Conservation (phyloP, 2,888 invertebrate species). For the Chaetogeoica ovagalla region DNA sequence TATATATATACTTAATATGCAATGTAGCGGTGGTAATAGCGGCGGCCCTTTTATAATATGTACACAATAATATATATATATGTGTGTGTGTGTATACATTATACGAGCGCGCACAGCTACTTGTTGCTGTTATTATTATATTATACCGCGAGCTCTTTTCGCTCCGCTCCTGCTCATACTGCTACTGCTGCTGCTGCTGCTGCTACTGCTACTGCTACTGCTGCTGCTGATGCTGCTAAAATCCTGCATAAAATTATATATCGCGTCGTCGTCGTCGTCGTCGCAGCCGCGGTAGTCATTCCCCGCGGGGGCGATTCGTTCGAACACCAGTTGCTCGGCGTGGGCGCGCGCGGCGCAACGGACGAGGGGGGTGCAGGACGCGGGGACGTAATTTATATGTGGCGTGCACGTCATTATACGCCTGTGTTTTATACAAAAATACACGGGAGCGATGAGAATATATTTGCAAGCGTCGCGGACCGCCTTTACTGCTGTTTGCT, state of each 20-base stretch:
- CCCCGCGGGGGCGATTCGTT: constrained; percentile 35
- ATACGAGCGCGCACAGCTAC: neutral
- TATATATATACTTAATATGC: neutral
- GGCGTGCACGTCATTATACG: too few species aligned
- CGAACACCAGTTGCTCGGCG: constrained; percentile 44
- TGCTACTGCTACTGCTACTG: neutral
- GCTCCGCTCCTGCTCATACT: neutral
- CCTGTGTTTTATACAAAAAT: too few species aligned
- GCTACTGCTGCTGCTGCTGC: too few species aligned
- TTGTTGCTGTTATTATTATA: constrained; percentile 6
- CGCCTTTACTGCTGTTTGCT: too few species aligned
- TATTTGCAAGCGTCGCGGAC: too few species aligned
- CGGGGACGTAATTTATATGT: too few species aligned
- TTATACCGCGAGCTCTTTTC: neutral
- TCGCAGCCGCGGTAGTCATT: neutral
- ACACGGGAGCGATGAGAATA: too few species aligned
- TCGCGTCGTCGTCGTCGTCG: neutral
- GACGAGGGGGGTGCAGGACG: neutral
- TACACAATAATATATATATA: neutral
- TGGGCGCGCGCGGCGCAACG: constrained; percentile 16
- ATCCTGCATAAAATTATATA: constrained; percentile 20
- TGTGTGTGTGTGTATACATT: neutral
- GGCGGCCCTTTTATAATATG: neutral
- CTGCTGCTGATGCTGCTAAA: neutral
- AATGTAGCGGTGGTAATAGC: neutral